These are phyloP conservation scores for Drosophila neocordata DNA, from an alignment of 1,140 invertebrate genomes.

Conservation along the genomic window DNA sequence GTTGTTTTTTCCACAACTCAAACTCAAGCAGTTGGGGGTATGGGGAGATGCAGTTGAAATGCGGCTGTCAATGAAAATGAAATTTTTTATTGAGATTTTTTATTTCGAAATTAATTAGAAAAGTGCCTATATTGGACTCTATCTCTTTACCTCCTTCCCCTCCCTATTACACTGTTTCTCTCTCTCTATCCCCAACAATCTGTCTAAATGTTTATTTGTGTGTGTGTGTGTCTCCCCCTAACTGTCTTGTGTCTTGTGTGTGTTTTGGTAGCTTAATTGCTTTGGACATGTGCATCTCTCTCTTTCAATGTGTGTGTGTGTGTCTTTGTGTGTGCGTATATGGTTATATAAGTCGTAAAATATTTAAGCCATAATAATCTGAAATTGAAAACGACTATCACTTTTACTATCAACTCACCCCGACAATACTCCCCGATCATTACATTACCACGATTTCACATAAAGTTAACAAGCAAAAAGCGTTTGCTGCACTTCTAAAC, in stretches of 20 bases:
- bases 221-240: conserved; percentile 12
- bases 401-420: conserved; percentile 68
- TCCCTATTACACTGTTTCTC: too few relatives aligned
- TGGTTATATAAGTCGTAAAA: conserved; percentile 80
- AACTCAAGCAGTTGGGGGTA: conserved; percentile 1
- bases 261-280: conserved; percentile 74
- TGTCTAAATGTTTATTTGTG: neutral
- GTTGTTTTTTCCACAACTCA: conserved; percentile 49
- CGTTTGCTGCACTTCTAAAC: conserved; percentile 60
- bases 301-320: conserved; percentile 18
- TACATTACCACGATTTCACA: conserved; percentile 14
- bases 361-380: conserved; percentile 81
- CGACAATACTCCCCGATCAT: neutral
- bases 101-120: conserved; percentile 75
- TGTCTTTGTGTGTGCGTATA: conserved; percentile 34
- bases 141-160: neutral
- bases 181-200: neutral
- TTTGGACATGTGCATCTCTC: conserved; percentile 53
- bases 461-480: conserved; percentile 60
- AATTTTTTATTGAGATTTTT: conserved; percentile 81
- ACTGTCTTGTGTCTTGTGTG: conserved; percentile 31
- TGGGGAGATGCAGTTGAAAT: conserved; percentile 68
- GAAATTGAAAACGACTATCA: conserved; percentile 79
- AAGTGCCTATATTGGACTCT: conserved; percentile 52
- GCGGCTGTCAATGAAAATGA: conserved; percentile 80